phyloP scores from a whole-genome alignment of 2,888 invertebrate genomes.

The Chirona hameri region DNA sequence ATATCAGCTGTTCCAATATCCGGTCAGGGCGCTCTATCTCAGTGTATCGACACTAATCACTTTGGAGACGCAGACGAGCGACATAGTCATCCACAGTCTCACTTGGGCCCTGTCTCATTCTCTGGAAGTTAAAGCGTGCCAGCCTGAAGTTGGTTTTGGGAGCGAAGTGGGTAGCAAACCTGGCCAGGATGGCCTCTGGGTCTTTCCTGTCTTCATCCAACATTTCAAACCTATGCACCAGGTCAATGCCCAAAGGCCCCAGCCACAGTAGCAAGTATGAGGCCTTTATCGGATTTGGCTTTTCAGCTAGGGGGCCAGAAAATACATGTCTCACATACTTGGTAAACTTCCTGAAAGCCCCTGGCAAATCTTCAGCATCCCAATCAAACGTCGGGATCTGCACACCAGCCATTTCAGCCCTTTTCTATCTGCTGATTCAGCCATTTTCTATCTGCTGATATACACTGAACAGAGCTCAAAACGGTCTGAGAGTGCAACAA shows the following conservation, averaged over 20 bases:
- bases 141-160: background rate
- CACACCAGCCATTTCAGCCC: background rate
- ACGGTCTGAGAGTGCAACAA: too few species aligned
- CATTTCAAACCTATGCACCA: background rate
- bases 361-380: background rate
- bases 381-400: background rate
- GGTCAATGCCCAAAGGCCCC: background rate
- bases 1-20: background rate
- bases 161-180: background rate
- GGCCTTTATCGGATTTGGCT: background rate
- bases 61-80: background rate
- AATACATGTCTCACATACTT: background rate
- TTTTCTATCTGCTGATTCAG: background rate
- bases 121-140: background rate
- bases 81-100: background rate
- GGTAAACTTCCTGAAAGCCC: background rate
- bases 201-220: background rate
- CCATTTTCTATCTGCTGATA: too few species aligned
- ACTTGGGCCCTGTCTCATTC: background rate
- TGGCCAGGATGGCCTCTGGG: background rate
- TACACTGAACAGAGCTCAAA: too few species aligned
- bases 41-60: background rate
- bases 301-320: background rate
- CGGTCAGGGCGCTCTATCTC: background rate
- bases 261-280: background rate